phyloP scores from a whole-genome alignment of 2,797 vertebrate genomes.

The Rhodeus uyekii region DNA sequence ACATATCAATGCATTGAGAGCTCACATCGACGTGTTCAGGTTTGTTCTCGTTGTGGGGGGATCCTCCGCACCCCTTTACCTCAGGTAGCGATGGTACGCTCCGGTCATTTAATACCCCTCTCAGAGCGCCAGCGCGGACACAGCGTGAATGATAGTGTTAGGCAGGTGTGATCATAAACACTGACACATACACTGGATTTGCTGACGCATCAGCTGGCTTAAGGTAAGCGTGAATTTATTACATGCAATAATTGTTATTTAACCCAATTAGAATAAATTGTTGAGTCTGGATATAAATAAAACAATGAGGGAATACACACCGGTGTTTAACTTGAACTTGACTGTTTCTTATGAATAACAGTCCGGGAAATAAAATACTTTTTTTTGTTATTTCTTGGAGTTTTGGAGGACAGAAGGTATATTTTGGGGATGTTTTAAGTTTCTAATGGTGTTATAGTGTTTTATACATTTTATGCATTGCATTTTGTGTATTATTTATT shows the following conservation, averaged over 20 bases:
- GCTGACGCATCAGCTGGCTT: conserved; percentile 4
- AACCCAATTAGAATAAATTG: background rate
- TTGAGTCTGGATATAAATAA: background rate
- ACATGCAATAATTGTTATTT: background rate
- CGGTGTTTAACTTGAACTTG: background rate
- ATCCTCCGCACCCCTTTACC: background rate
- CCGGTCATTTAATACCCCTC: conserved; percentile 2
- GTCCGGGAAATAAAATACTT: background rate
- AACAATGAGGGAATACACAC: background rate
- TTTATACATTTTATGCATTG: background rate
- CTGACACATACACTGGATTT: background rate
- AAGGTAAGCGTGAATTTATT: conserved; percentile 14
- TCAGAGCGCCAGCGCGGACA: background rate
- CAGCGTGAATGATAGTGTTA: background rate
- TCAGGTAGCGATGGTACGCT: conserved; percentile 7
- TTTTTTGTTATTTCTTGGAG: background rate
- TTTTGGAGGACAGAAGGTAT: background rate
- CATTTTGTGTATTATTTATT: background rate
- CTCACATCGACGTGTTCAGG: background rate
- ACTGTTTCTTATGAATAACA: background rate
- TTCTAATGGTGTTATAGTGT: background rate
- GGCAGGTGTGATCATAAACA: background rate
- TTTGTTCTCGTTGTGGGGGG: background rate
- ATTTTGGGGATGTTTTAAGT: background rate
- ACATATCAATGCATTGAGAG: background rate